Base-by-base conservation (phyloP, 2,888 invertebrate species). In the Drosophila antonietae region DNA sequence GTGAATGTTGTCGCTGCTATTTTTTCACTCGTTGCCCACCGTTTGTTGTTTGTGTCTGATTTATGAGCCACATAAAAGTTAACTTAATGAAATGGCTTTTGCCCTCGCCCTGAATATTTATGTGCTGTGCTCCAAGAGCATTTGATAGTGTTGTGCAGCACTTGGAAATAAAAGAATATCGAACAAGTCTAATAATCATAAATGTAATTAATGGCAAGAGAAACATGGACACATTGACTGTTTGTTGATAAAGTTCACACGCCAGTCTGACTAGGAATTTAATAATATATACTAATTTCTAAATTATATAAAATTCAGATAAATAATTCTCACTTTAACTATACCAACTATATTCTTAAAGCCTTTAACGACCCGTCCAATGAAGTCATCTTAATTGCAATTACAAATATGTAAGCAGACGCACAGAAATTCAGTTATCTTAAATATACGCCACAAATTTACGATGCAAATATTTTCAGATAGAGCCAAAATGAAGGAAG, bases 11-110 rank as follows among this genome's bases (percentile, higher is more conserved):
- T 59, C 52, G 31, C 56, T 49, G 49, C 39, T 20, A 56, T 73
- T 69, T 78, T 70, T 74, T 71, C 63, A 68, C 56, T 74, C 53
- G 79, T 57, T 80, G 76, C 80, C 81, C 81, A 83, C 79, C 72
- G 75, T 87, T 78, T 75, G 80, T 61, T 73, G 72, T 60, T 77
- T 72, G 60, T 43, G 33, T 46, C 66, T 65, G 66, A 82, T 88
- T 90, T 90, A 90, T 83, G 90, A 71, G 77, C 74, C 88, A 86
- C 87, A 90, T 90, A 88, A 88, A 88, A 83, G 88, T 78, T 75
- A 86, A 88, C 77, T 81, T 90, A 88, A 88, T 88, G 83, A 90
- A 90, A 88, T 89, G 81, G 78, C 73, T 78, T 88, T 71, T 77
- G 75, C 72, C 72, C 37, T 71, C 68, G 62, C 56, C n/a, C 43